Conservation (phyloP, 2,888 invertebrate genomes). For the Achlya flavicornis region DNA sequence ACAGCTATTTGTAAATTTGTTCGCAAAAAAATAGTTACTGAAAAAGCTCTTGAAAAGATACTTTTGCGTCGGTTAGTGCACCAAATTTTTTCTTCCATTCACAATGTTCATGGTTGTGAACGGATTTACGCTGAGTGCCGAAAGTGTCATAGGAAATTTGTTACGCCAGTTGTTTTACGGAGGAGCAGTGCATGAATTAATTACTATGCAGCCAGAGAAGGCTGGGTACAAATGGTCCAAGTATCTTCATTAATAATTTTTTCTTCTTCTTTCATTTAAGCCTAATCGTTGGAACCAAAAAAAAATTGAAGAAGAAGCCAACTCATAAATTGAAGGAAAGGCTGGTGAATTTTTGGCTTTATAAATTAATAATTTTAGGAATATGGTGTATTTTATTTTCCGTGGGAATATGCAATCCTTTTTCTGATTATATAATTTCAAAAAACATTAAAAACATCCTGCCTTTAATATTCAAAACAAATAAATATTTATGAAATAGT, state of each 20-base stretch:
- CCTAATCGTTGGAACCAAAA: not conserved
- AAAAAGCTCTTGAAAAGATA: not conserved
- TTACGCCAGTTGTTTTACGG: slow-evolving; percentile 19
- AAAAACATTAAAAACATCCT: too few species aligned
- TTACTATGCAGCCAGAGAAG: slow-evolving; percentile 23
- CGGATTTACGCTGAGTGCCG: slow-evolving; percentile 15
- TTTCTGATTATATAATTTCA: too few species aligned
- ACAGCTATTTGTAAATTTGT: not conserved
- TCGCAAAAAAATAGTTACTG: not conserved
- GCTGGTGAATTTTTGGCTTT: too few species aligned
- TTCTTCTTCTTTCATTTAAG: too few species aligned
- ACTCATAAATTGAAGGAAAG: too few species aligned
- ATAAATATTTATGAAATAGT: not conserved
- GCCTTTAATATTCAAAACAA: too few species aligned
- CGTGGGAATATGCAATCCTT: too few species aligned
- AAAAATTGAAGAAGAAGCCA: too few species aligned
- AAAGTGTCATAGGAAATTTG: slow-evolving; percentile 22
- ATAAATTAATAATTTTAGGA: too few species aligned
- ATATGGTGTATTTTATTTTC: too few species aligned
- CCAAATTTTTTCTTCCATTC: not conserved
- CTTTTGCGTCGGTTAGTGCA: not conserved
- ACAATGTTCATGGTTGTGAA: not conserved
- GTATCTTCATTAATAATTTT: too few species aligned
- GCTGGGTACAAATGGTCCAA: not conserved
- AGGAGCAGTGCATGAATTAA: slow-evolving; percentile 21